These are phyloP conservation scores for Phalera bucephala DNA, from an alignment of 2,888 invertebrate genomes.

Conservation along the genomic window DNA sequence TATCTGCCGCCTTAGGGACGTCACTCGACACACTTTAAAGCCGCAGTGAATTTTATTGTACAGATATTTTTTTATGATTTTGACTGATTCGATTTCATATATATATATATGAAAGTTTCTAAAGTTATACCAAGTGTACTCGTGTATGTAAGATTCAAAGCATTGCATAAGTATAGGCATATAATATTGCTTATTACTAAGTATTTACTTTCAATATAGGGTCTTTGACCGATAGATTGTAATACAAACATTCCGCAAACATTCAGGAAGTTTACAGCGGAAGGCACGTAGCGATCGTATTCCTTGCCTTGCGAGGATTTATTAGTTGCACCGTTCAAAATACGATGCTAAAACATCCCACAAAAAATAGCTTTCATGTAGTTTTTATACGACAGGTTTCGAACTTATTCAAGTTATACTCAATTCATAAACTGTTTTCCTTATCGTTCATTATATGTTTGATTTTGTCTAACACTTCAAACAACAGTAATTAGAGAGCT, in stretches of 20 bases:
- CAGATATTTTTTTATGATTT: too few relatives aligned
- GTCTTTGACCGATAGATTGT: constrained; percentile 37
- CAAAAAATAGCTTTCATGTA: constrained; percentile 6
- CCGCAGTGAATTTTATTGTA: not conserved
- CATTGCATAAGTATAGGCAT: not conserved
- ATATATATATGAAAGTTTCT: too few relatives aligned
- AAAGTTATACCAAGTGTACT: too few relatives aligned
- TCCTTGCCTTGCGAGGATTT: constrained; percentile 34
- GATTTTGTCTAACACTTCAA: too few relatives aligned
- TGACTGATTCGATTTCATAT: too few relatives aligned
- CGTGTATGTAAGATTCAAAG: too few relatives aligned
- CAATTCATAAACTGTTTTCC: too few relatives aligned
- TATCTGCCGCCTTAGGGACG: constrained; percentile 15
- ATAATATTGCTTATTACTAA: constrained; percentile 6
- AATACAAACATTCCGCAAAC: constrained; percentile 57
- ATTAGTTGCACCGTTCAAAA: constrained; percentile 14
- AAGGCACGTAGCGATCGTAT: constrained; percentile 66
- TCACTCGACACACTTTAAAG: constrained; percentile 14
- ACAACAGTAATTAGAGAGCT: not conserved
- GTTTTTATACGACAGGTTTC: not conserved
- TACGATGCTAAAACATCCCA: constrained; percentile 10
- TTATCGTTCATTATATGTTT: too few relatives aligned
- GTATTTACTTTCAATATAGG: constrained; percentile 25
- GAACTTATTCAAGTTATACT: too few relatives aligned
- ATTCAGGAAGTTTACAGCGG: constrained; percentile 49